These are phyloP conservation scores for Homarus americanus DNA, from an alignment of 1,140 invertebrate genomes.

Conservation along the genomic window DNA sequence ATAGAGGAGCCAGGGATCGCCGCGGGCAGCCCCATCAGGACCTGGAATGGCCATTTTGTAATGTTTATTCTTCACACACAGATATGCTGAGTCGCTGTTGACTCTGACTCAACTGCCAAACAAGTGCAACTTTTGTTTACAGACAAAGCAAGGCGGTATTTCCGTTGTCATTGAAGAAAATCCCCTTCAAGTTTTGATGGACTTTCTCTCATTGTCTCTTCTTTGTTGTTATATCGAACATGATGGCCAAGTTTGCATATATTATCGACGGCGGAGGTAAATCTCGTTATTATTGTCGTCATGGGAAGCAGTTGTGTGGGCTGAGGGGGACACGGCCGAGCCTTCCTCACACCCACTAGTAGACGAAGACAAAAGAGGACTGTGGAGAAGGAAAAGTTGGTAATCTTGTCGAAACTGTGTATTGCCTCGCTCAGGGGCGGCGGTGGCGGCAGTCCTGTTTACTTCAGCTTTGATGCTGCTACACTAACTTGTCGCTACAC, in stretches of 20 bases:
- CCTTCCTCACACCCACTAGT: no score
- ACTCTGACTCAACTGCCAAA: conserved; percentile 62
- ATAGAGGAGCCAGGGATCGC: neutral
- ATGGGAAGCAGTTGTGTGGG: no score
- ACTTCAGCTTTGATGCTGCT: no score
- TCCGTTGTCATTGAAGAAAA: conserved; percentile 67
- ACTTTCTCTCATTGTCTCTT: conserved; percentile 18
- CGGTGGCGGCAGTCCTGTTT: no score
- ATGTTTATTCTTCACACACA: conserved; percentile 67
- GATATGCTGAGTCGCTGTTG: conserved; percentile 67
- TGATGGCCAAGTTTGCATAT: neutral
- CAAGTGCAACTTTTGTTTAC: conserved; percentile 67
- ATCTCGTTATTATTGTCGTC: no score
- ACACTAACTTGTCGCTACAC: no score
- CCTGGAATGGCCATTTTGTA: conserved; percentile 56
- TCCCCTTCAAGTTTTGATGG: neutral
- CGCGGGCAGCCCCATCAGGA: neutral
- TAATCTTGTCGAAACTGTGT: no score
- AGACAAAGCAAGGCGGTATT: conserved; percentile 65
- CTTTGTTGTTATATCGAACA: neutral
- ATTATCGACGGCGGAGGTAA: neutral
- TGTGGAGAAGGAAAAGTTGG: no score
- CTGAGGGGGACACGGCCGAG: no score
- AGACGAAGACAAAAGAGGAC: no score
- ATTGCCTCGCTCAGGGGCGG: no score